A percentile compares a stretch with the other conserved stretches of the same genome.
These are phyloP conservation scores for Sphinx pinastri DNA, from an alignment of 2,888 invertebrate genomes.

Conservation along the genomic window DNA sequence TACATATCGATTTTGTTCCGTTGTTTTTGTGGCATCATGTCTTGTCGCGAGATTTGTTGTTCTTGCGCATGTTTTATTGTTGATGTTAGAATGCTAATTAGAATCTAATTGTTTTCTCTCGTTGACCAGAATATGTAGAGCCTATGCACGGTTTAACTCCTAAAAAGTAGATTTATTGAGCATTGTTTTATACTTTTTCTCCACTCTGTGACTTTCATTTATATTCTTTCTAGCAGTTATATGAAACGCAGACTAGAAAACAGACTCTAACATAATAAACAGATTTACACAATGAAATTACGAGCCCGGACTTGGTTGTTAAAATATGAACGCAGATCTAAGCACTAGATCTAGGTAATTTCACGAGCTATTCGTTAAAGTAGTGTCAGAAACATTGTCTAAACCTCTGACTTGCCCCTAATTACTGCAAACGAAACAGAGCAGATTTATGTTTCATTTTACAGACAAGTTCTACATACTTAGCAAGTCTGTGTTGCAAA, in stretches of 20 bases:
- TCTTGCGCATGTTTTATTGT: background rate
- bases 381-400: background rate
- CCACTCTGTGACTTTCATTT: too few relatives aligned
- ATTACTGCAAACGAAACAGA: background rate
- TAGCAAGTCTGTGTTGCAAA: too few relatives aligned
- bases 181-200: too few relatives aligned
- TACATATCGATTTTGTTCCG: constrained; percentile 19
- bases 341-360: background rate
- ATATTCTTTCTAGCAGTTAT: too few relatives aligned
- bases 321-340: background rate
- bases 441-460: too few relatives aligned
- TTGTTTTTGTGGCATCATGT: constrained; percentile 3
- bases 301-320: background rate
- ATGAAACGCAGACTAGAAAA: too few relatives aligned
- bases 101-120: background rate
- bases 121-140: too few relatives aligned
- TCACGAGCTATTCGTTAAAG: background rate
- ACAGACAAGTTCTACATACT: too few relatives aligned
- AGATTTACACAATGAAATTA: too few relatives aligned
- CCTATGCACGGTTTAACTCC: too few relatives aligned
- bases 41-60: constrained; percentile 6
- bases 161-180: too few relatives aligned
- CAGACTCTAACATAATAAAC: too few relatives aligned
- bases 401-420: background rate
- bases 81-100: background rate